Conservation (phyloP, 1,140 invertebrate genomes). For the Lordiphosa clarofinis region DNA sequence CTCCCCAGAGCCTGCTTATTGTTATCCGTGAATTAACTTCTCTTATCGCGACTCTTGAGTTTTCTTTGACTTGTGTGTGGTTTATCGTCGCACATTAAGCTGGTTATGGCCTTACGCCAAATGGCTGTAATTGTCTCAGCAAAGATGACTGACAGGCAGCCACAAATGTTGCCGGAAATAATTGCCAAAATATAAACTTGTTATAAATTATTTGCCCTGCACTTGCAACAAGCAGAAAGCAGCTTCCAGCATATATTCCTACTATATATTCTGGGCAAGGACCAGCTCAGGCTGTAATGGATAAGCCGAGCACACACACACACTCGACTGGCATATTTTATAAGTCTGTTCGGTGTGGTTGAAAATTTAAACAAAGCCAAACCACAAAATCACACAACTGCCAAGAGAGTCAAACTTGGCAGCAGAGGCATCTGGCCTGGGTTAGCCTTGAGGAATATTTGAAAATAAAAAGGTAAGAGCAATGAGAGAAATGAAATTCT, state of each 20-base stretch:
- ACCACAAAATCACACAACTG: slow-evolving; percentile 37
- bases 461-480: no score
- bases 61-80: slow-evolving; percentile 41
- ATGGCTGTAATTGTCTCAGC: slow-evolving; percentile 55
- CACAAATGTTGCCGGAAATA: slow-evolving; percentile 45
- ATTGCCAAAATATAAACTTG: slow-evolving; percentile 76
- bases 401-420: slow-evolving; percentile 3
- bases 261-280: slow-evolving; percentile 35
- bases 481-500: no score
- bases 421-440: slow-evolving; percentile 5
- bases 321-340: slow-evolving; percentile 58
- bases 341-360: slow-evolving; percentile 48
- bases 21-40: slow-evolving; percentile 75
- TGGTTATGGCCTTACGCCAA: slow-evolving; percentile 55
- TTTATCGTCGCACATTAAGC: slow-evolving; percentile 48
- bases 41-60: slow-evolving; percentile 60
- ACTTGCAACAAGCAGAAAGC: slow-evolving; percentile 42
- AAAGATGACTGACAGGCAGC: no score
- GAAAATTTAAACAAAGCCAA: slow-evolving; percentile 67
- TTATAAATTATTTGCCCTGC: slow-evolving; percentile 69
- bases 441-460: slow-evolving; percentile 36
- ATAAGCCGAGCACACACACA: slow-evolving; percentile 40
- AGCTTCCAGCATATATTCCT: slow-evolving; percentile 29
- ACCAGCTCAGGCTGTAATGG: slow-evolving; percentile 54
- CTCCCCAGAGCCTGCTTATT: slow-evolving; percentile 74